Base-by-base conservation (phyloP, 2,888 invertebrate species). In the Spicauda simplicius region DNA sequence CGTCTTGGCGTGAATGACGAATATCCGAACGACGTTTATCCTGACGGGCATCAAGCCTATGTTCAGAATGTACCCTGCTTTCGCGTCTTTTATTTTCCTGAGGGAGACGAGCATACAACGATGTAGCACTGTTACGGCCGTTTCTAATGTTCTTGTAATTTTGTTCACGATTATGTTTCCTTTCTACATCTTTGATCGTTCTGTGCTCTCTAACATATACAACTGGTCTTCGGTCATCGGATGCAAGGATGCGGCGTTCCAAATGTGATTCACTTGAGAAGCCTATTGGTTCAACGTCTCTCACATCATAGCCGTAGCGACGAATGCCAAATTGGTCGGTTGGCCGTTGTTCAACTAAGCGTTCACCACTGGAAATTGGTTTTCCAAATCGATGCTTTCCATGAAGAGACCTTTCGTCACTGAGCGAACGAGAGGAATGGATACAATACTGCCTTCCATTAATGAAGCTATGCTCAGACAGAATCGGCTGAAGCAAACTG, bases 371-470 rank as follows among this genome's bases (percentile, higher is more conserved):
- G 5, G 20, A 2, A 25, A 4, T 52, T 5, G 50, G 12, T 56
- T 61, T 25, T 37, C 12, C 20, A 50, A 55, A 18, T 45, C 18
- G 37, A 18, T 66, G 33, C 20, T 56, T 30, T 67, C 52, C 52
- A 56, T 52, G 20, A 11, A 25, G 45, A 54, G 41, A 37, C 14
- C 54, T 20, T 60, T 48, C 30, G 25, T 85, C 80, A 70, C 76
- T 73, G 55, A 74, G 71, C 66, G 77, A 73, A 71, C 77, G 71
- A 19, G 79, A 75, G 67, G 77, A 74, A 69, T 74, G 78, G 70
- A 64, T 80, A 76, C 84, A 86, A 75, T 87, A 84, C 81, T 82
- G 78, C 80, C 86, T 83, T 80, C 91, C 92, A 91, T 93, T 84
- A 86, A 91, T 80, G 77, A 86, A 77, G 73, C 79, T 84, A 73